Evolutionary conservation across 2,888 invertebrate genomes (phyloP).

Genomic region (Nemoura dubitans): DNA sequence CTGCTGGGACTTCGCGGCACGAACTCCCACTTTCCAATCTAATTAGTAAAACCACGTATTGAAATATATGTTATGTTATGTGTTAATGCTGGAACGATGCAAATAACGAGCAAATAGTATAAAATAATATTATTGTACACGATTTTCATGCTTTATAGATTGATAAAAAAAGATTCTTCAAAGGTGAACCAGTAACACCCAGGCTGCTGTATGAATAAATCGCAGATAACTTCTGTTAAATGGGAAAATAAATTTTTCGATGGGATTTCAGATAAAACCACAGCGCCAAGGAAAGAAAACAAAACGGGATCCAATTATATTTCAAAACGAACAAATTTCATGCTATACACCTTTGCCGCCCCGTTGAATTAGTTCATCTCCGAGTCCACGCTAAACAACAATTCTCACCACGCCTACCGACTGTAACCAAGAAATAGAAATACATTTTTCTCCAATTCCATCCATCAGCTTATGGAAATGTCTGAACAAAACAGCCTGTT

Average conservation of each 20-base stretch:
- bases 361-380: not conserved
- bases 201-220: not conserved
- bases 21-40: slow-evolving; percentile 37
- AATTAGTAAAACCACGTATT: slow-evolving; percentile 30
- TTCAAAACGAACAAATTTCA: not conserved
- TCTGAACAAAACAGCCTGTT: not conserved
- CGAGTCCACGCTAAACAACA: not conserved
- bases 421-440: not conserved
- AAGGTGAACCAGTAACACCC: slow-evolving; percentile 24
- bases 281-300: not conserved
- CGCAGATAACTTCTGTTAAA: not conserved
- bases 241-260: not conserved
- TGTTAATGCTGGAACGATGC: slow-evolving; percentile 2
- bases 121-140: not conserved
- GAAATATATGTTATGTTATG: not conserved
- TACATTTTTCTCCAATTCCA: not conserved
- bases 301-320: not conserved
- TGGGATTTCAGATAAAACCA: not conserved
- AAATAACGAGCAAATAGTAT: slow-evolving; percentile 16
- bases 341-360: not conserved
- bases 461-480: not conserved
- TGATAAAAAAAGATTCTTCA: not conserved
- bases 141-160: slow-evolving; percentile 34
- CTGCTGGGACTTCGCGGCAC: not conserved
- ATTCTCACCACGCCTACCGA: not conserved